These are phyloP conservation scores for Himalopsyche phryganea DNA, from an alignment of 1,140 invertebrate genomes.

Conservation along the genomic window DNA sequence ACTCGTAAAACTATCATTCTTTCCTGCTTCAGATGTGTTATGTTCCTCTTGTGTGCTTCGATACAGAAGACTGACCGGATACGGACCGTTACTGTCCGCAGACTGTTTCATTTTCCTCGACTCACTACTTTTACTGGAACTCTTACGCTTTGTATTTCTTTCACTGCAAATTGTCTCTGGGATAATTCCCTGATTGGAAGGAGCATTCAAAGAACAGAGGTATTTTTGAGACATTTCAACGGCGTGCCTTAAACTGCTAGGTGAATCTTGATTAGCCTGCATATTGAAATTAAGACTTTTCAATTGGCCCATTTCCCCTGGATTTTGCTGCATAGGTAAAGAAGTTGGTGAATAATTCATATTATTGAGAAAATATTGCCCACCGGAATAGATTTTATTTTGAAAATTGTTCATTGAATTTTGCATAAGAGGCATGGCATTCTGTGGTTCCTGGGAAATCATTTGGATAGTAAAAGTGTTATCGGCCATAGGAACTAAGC, in stretches of 20 bases:
- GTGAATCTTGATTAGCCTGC: not conserved
- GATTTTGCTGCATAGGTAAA: no score
- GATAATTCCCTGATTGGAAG: not conserved
- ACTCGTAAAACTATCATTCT: no score
- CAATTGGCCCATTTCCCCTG: no score
- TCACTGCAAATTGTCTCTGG: no score
- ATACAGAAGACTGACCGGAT: conserved; percentile 29
- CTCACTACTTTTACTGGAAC: no score
- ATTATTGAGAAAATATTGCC: no score
- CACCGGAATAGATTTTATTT: no score
- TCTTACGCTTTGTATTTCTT: no score
- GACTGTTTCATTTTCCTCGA: no score
- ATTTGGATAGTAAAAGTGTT: conserved; percentile 15
- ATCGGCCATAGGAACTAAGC: conserved; percentile 13
- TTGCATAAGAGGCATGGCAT: not conserved
- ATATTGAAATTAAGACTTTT: no score
- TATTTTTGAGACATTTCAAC: not conserved
- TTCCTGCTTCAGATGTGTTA: not conserved
- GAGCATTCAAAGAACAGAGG: not conserved
- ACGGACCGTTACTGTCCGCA: conserved; percentile 4
- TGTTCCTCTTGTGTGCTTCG: conserved; percentile 3
- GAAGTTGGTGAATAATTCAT: no score
- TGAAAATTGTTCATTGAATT: no score
- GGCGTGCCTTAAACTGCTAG: not conserved
- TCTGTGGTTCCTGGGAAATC: not conserved